phyloP scores from a whole-genome alignment of 2,797 vertebrate genomes.

The Hafferia zeledoni region DNA sequence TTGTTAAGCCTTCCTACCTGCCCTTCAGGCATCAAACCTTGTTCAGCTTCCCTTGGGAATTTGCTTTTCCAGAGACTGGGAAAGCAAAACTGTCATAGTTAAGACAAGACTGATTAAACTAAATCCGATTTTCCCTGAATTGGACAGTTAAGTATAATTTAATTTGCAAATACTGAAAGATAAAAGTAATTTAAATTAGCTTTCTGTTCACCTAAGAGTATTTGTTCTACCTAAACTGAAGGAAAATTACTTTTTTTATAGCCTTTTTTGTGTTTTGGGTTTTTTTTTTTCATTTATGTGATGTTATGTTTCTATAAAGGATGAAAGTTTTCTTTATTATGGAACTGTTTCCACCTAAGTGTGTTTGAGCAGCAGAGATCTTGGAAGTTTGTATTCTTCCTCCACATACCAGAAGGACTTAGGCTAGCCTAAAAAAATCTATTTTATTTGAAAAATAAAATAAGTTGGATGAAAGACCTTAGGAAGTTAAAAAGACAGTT shows the following conservation, averaged over 20 bases:
- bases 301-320: not conserved
- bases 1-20: not conserved
- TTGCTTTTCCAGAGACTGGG: not conserved
- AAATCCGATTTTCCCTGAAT: not conserved
- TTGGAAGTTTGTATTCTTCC: not conserved
- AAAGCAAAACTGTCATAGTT: conserved; percentile 17
- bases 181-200: conserved; percentile 10
- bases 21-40: not conserved
- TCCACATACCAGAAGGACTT: not conserved
- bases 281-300: not conserved
- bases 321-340: not conserved
- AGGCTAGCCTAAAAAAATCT: not conserved
- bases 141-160: conserved; percentile 34
- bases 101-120: conserved; percentile 31
- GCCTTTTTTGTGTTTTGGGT: not conserved
- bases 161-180: conserved; percentile 33
- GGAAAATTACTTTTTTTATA: not conserved
- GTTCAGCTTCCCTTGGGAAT: not conserved
- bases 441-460: not conserved
- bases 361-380: not conserved
- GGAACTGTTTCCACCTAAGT: not conserved
- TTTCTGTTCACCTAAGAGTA: not conserved
- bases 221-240: not conserved
- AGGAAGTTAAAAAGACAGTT: not conserved
- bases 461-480: not conserved